A percentile compares a stretch with the other conserved stretches of the same genome.
Evolutionary conservation across 1,140 invertebrate species (phyloP).

Genomic region (Halictus rubicundus): DNA sequence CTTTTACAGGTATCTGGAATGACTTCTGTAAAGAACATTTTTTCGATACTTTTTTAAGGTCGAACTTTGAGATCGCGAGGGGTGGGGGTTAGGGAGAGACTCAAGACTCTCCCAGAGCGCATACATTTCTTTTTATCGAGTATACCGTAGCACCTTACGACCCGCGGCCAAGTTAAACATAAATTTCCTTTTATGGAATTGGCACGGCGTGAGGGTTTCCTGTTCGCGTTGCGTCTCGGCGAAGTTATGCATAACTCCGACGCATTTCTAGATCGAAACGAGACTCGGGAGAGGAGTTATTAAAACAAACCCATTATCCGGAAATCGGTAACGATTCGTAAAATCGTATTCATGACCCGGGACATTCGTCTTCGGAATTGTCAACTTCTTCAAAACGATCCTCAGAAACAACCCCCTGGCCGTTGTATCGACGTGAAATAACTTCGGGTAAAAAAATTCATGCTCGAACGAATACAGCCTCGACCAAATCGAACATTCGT

Average conservation of each 20-base stretch:
- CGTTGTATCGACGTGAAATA: no score
- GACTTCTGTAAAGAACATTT: no score
- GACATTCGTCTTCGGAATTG: no score
- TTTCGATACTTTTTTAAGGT: constrained; percentile 20
- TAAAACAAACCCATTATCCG: no score
- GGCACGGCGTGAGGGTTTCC: neutral
- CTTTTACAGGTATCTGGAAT: no score
- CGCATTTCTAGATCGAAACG: neutral
- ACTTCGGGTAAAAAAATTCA: no score
- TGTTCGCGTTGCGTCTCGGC: neutral
- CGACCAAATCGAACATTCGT: no score
- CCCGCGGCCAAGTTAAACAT: constrained; percentile 22
- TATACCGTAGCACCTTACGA: constrained; percentile 32
- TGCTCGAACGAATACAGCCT: no score
- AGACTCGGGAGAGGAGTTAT: neutral
- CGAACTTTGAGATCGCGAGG: constrained; percentile 1
- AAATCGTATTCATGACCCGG: no score
- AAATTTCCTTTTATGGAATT: constrained; percentile 42
- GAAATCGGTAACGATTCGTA: no score
- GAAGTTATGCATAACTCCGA: constrained; percentile 14
- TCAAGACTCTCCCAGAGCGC: neutral
- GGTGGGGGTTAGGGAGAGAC: neutral
- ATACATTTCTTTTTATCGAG: constrained; percentile 44
- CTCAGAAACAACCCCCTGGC: no score
- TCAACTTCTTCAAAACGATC: no score